These are phyloP conservation scores for Furcifer pardalis DNA, from an alignment of 2,797 vertebrate species.

Conservation along the genomic window DNA sequence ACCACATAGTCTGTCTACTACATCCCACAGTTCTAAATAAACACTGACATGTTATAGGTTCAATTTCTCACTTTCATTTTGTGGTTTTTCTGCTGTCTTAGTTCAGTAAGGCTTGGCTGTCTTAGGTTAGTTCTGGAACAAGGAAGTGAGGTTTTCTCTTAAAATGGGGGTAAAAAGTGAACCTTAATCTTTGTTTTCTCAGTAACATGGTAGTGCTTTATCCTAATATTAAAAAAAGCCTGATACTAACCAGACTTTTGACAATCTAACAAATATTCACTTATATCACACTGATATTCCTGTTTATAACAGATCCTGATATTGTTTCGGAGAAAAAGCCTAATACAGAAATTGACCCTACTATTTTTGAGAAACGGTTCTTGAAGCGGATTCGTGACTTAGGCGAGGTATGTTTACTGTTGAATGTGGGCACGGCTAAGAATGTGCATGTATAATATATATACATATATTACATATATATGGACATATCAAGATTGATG, in stretches of 20 bases:
- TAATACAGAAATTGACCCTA: constrained; percentile 87
- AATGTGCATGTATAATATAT: no score
- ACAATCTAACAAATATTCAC: neutral
- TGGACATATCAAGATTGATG: neutral
- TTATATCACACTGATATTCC: neutral
- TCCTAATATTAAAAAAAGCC: neutral
- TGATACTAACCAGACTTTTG: neutral
- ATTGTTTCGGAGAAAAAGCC: constrained; percentile 84
- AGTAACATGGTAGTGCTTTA: neutral
- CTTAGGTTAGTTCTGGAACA: neutral
- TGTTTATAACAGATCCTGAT: constrained; percentile 79
- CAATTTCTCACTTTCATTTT: neutral
- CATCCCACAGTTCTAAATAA: neutral
- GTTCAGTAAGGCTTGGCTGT: neutral
- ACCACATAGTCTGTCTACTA: no score
- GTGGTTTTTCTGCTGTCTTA: neutral
- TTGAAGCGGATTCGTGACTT: constrained; percentile 89
- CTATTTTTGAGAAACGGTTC: constrained; percentile 94
- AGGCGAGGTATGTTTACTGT: constrained; percentile 84
- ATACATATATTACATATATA: no score
- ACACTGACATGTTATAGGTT: neutral
- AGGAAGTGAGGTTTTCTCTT: neutral
- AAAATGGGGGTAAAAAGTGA: no score
- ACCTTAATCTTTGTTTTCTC: neutral
- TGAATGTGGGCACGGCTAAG: neutral